Conservation (phyloP, 2,797 vertebrate species). For the Ctenopoma kingsleyae region DNA sequence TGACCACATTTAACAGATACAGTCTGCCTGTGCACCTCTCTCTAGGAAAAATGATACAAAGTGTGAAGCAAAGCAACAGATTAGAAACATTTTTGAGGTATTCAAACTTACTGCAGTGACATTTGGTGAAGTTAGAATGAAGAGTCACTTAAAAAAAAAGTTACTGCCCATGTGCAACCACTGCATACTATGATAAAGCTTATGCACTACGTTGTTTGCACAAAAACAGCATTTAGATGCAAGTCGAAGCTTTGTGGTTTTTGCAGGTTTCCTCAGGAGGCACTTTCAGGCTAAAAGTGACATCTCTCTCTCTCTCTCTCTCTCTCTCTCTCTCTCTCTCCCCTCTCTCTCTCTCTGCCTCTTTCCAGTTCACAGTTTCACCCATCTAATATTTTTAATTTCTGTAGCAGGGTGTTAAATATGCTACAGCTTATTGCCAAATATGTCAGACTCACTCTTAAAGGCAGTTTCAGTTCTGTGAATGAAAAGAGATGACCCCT, state of each 20-base stretch:
- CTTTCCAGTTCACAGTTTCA: conserved; percentile 13
- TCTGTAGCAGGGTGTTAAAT: background rate
- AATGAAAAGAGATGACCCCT: conserved; percentile 19
- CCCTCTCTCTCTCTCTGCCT: background rate
- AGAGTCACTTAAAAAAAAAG: background rate
- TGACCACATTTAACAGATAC: background rate
- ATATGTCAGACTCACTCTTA: background rate
- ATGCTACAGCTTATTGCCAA: background rate
- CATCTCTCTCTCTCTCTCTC: conserved; percentile 9
- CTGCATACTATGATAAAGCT: conserved; percentile 18
- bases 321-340: conserved; percentile 1
- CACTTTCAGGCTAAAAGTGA: conserved; percentile 54
- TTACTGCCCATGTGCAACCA: background rate
- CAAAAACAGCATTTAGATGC: conserved; percentile 69
- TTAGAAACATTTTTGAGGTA: conserved; percentile 4
- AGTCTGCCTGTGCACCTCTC: background rate
- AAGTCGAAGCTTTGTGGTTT: conserved; percentile 85
- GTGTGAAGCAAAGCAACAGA: background rate
- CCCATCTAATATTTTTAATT: background rate
- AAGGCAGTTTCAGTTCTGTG: conserved; percentile 4
- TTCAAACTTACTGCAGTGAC: background rate
- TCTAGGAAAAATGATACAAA: background rate
- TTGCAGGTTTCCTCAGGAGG: conserved; percentile 86
- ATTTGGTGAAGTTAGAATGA: background rate
- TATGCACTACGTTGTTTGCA: conserved; percentile 42